A percentile compares a stretch with the other conserved stretches of the same genome.
These are phyloP conservation scores for Chelonoidis abingdonii DNA, from an alignment of 2,113 vertebrate species.

Conservation along the genomic window DNA sequence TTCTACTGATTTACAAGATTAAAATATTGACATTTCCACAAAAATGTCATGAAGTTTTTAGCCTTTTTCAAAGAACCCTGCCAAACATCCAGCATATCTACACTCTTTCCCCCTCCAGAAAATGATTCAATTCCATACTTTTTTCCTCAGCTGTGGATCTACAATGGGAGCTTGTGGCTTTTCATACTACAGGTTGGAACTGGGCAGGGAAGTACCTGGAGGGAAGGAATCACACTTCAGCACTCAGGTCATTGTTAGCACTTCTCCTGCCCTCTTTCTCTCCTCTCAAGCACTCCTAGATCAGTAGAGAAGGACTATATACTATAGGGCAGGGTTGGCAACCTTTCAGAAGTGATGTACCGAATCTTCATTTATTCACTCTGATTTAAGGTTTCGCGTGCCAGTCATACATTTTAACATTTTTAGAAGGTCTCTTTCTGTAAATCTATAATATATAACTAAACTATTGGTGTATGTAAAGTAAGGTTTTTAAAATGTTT, in stretches of 20 bases:
- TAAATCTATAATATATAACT: no score
- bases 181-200: neutral
- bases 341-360: no score
- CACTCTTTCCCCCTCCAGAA: neutral
- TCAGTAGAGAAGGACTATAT: neutral
- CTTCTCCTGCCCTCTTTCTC: neutral
- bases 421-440: no score
- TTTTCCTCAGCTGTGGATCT: neutral
- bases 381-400: no score
- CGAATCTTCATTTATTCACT: no score
- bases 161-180: neutral
- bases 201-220: neutral
- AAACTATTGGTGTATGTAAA: no score
- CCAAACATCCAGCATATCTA: neutral
- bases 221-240: neutral
- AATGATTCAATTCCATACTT: neutral
- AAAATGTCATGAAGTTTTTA: no score
- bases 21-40: no score
- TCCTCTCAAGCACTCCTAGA: neutral
- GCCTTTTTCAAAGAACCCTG: neutral
- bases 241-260: neutral
- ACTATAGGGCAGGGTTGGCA: neutral
- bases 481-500: no score
- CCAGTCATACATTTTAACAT: no score
- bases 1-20: no score